Conservation (phyloP, 2,888 invertebrate genomes). For the Bellardia bayeri region DNA sequence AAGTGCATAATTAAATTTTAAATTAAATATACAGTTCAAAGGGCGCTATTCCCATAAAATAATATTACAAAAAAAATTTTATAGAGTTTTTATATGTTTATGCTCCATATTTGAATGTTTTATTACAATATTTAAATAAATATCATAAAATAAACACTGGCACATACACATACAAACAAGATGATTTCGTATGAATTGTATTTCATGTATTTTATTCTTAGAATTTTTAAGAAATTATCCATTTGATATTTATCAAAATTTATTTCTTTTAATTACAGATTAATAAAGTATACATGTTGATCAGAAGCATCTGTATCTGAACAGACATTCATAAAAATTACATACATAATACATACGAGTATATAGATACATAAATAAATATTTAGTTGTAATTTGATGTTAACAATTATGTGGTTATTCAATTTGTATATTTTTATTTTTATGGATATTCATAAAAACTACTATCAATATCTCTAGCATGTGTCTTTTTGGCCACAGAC, state of each 20-base stretch:
- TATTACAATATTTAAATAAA: conserved; percentile 35
- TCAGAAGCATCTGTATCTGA: neutral
- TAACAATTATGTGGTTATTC: conserved; percentile 46
- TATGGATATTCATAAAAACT: neutral
- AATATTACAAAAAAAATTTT: conserved; percentile 8
- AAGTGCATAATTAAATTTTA: conserved; percentile 61
- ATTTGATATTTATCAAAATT: conserved; percentile 37
- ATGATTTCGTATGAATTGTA: conserved; percentile 2
- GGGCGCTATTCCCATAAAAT: conserved; percentile 42
- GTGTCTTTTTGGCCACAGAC: conserved; percentile 49
- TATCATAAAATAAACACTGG: conserved; percentile 40
- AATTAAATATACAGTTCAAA: conserved; percentile 51
- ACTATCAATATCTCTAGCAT: conserved; percentile 21
- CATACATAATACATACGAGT: neutral
- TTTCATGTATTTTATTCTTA: neutral
- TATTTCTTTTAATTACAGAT: conserved; percentile 20
- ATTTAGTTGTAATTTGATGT: neutral
- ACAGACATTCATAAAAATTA: neutral
- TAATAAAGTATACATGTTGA: neutral
- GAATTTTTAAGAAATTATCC: conserved; percentile 31
- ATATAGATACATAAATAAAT: neutral
- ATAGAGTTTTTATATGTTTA: conserved; percentile 33
- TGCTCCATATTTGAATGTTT: conserved; percentile 37
- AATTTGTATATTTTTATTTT: conserved; percentile 6
- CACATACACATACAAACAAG: too few relatives aligned